These are phyloP conservation scores for Chaetodon auriga DNA, from an alignment of 2,113 vertebrate species.

Conservation along the genomic window DNA sequence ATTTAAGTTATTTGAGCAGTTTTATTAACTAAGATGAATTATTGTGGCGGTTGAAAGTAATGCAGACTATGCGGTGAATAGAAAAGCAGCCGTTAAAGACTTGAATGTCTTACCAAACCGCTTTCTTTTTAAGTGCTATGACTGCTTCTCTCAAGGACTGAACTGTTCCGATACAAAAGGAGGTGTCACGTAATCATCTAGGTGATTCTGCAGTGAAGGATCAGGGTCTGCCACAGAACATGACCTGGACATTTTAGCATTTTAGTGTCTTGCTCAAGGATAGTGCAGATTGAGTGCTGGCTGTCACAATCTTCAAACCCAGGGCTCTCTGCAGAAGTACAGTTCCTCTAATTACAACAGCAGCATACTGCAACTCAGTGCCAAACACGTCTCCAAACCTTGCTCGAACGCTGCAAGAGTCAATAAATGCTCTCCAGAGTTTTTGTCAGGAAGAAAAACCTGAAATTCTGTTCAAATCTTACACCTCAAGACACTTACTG, in stretches of 20 bases:
- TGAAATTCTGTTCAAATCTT: constrained; percentile 1
- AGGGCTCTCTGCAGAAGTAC: not conserved
- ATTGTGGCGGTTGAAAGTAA: not conserved
- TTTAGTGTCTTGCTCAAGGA: not conserved
- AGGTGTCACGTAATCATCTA: not conserved
- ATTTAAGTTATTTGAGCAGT: not conserved
- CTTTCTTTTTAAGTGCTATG: not conserved
- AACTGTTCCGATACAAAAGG: not conserved
- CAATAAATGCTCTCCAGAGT: not conserved
- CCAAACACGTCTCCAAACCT: constrained; percentile 16
- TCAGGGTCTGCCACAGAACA: not conserved
- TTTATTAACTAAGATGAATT: not conserved
- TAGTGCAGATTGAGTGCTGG: not conserved
- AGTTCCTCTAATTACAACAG: not conserved
- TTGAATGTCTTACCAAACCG: constrained; percentile 1
- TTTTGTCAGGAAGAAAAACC: constrained; percentile 18
- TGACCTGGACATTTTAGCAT: not conserved
- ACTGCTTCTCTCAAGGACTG: constrained; percentile 27
- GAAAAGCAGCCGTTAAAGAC: constrained; percentile 11
- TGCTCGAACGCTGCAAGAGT: constrained; percentile 6
- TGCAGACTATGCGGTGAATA: constrained; percentile 10
- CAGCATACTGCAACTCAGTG: not conserved
- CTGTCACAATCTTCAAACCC: constrained; percentile 32
- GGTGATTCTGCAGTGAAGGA: not conserved
- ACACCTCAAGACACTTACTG: not conserved